Percentiles rank a stretch among this genome's conserved stretches.
Evolutionary conservation across 2,113 vertebrate species (phyloP).

Genomic region (Phasianus colchicus): DNA sequence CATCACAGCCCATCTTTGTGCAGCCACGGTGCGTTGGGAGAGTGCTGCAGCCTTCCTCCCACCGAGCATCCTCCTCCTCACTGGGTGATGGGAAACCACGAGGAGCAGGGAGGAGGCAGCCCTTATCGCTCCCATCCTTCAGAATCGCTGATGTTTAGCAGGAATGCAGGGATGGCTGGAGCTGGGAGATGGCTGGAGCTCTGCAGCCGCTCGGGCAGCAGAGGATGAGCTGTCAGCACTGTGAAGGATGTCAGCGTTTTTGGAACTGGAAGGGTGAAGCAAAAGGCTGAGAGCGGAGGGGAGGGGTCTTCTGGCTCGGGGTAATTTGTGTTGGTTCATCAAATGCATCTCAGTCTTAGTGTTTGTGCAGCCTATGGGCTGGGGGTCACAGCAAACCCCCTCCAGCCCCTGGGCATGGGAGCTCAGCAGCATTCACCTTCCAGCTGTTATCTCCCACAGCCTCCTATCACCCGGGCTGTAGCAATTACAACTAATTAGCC

Average conservation of each 20-base stretch:
- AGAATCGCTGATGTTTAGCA: neutral
- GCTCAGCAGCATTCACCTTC: neutral
- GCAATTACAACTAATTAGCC: neutral
- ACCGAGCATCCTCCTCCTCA: neutral
- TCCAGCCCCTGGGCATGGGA: neutral
- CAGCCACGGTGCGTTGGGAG: neutral
- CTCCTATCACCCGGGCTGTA: rapidly evolving
- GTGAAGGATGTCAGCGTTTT: neutral
- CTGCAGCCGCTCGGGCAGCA: rapidly evolving
- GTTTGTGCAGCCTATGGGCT: neutral
- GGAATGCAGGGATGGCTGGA: neutral
- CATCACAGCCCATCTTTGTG: neutral
- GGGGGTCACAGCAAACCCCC: rapidly evolving
- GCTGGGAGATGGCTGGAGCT: neutral
- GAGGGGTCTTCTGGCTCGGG: neutral
- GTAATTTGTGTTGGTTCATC: rapidly evolving
- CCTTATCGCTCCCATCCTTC: neutral
- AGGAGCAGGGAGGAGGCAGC: neutral
- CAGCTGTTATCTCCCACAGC: neutral
- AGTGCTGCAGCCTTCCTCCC: neutral
- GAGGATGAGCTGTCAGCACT: neutral
- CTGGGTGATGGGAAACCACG: neutral
- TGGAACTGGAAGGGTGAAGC: neutral
- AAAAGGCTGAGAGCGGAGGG: neutral
- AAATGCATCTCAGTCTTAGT: rapidly evolving